Evolutionary conservation across 2,888 invertebrate genomes (phyloP).

Genomic region (Ferrisia virgata): DNA sequence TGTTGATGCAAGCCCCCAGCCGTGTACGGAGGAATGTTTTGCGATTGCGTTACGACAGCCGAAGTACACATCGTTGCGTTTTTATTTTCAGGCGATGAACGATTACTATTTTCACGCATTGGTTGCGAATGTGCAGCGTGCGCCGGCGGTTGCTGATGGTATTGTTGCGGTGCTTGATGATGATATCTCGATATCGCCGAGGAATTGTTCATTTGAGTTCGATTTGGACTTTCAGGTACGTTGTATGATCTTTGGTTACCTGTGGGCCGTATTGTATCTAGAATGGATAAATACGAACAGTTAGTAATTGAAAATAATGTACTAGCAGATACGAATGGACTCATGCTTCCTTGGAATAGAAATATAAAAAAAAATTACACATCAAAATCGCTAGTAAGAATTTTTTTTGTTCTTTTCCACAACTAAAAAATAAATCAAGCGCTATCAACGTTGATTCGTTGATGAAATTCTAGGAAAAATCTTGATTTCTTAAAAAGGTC

Average conservation of each 20-base stretch:
- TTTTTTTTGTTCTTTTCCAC: not conserved
- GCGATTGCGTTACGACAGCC: slow-evolving; percentile 46
- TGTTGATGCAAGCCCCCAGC: slow-evolving; percentile 32
- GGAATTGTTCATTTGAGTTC: slow-evolving; percentile 18
- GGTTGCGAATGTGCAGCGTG: slow-evolving; percentile 14
- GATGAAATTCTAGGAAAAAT: not conserved
- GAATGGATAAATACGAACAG: not conserved
- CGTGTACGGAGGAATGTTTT: slow-evolving; percentile 50
- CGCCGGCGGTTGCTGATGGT: slow-evolving; percentile 1
- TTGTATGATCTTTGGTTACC: slow-evolving; percentile 39
- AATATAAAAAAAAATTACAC: not conserved
- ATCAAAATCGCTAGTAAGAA: not conserved
- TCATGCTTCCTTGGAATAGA: not conserved
- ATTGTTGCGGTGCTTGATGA: slow-evolving; percentile 33
- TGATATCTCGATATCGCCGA: not conserved
- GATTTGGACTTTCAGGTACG: slow-evolving; percentile 15
- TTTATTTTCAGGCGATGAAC: slow-evolving; percentile 43
- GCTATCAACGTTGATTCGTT: not conserved
- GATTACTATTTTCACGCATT: slow-evolving; percentile 22
- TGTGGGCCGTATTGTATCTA: not conserved
- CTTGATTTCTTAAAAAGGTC: not conserved
- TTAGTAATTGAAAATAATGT: not conserved
- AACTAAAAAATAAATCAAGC: not conserved
- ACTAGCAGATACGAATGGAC: not conserved
- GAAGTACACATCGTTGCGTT: slow-evolving; percentile 50